Evolutionary conservation across 2,113 vertebrate genomes (phyloP).

Genomic region (Halcyon malimbica): DNA sequence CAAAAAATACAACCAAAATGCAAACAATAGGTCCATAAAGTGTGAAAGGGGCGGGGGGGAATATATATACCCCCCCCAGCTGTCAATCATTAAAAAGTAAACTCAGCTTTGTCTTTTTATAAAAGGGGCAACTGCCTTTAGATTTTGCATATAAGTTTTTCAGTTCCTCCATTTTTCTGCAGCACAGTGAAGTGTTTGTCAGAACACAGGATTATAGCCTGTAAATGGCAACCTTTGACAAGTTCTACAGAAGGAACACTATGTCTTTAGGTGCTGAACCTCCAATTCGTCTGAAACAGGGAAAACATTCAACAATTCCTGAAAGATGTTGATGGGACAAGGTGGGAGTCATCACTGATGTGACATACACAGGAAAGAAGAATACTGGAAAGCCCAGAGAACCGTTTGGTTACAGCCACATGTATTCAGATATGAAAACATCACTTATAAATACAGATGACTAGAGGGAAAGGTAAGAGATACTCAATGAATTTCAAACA

Average conservation of each 20-base stretch:
- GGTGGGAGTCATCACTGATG: background rate
- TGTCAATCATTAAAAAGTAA: background rate
- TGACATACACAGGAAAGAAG: accelerated
- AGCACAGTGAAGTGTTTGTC: background rate
- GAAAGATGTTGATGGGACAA: background rate
- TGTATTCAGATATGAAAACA: background rate
- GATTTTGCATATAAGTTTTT: background rate
- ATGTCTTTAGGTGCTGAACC: background rate
- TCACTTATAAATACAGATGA: background rate
- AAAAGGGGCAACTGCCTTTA: background rate
- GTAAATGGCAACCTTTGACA: background rate
- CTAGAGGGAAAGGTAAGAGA: background rate
- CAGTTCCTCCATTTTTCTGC: background rate
- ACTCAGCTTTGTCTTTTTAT: background rate
- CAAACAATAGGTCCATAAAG: background rate
- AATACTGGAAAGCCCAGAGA: background rate
- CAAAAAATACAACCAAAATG: background rate
- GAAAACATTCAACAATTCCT: background rate
- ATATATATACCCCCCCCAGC: background rate
- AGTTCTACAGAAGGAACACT: background rate
- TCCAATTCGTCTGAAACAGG: background rate
- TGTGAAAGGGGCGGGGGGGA: background rate
- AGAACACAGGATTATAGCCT: background rate
- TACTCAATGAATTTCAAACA: background rate
- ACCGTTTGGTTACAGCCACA: background rate